Evolutionary conservation across 92 coral and sea anemone genomes (phyloP).

Genomic region (Isaurus tuberculatus): DNA sequence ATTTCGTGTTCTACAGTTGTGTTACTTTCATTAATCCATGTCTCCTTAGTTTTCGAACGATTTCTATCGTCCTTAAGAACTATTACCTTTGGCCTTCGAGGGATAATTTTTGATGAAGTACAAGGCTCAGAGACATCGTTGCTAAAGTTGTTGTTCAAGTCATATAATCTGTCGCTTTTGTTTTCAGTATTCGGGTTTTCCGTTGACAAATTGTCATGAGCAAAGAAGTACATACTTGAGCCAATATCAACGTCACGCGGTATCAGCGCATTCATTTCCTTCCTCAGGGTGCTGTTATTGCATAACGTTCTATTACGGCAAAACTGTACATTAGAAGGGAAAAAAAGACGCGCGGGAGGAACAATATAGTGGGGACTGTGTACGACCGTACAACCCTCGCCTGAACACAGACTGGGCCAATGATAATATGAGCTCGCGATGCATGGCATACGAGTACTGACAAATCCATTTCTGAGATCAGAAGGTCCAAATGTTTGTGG

Average conservation of each 20-base stretch:
- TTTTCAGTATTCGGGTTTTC: not conserved
- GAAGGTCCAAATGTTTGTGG: constrained; percentile 3
- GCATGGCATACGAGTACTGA: constrained; percentile 16
- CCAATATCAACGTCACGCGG: not conserved
- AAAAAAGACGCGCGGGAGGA: constrained; percentile 35
- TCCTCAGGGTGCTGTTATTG: not conserved
- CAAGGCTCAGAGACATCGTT: not conserved
- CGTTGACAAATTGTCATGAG: not conserved
- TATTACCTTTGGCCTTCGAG: constrained; percentile 36
- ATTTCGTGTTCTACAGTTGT: not conserved
- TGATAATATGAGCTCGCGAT: constrained; percentile 29
- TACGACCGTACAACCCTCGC: not conserved
- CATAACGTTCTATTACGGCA: constrained; percentile 14
- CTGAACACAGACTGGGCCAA: constrained; percentile 20
- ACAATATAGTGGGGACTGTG: constrained; percentile 22
- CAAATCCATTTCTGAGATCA: constrained; percentile 34
- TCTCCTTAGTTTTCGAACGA: not conserved
- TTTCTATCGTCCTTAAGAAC: constrained; percentile 29
- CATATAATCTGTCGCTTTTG: not conserved
- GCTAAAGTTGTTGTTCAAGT: constrained; percentile 19
- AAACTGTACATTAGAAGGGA: constrained; percentile 25
- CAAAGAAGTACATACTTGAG: not conserved
- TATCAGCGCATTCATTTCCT: not conserved
- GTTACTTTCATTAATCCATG: not conserved
- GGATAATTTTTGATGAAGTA: constrained; percentile 5